Base-by-base conservation (phyloP, 2,888 invertebrate genomes). In the Stenurella melanura region DNA sequence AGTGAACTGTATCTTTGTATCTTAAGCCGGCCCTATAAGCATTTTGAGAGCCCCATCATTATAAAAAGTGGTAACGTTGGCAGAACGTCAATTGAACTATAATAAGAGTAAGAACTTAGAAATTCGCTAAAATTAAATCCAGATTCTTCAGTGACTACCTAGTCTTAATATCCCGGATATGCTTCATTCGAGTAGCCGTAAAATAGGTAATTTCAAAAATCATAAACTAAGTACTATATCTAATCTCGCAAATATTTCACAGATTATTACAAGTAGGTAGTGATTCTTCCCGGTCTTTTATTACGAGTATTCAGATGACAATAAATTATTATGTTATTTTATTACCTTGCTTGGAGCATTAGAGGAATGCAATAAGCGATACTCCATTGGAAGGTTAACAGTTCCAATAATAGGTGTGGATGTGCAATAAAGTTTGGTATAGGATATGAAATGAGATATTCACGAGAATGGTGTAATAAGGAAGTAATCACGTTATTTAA, bases 291-390 rank as follows among this genome's bases (percentile, higher is more conserved):
- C 19, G 42, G 18, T 19, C 18, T 38, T n/a, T 34, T 64, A 54
- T 21, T 34, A 34, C 30, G n/a, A 30, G 26, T 26, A 56, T 34
- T 69, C 57, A 57, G 17, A 57, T 57, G 10, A 21, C 57, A 57
- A 58, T 57, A 57, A 69, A 69, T 57, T 42, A 57, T 57, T 38
- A 69, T 69, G 57, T 69, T 69, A 69, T 30, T 58, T 58, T 69
- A 69, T 30, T 58, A 34, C 58, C 57, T 34, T 5, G 2, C 67
- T 67, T 54, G 17, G 56, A 34, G 54, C 19, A 54, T 67, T 69
- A 56, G 17, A 58, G 69, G 69, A 69, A 69, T 57, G 69, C 58
- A 69, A 69, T 69, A 69, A 58, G 6, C 17, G 19, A 69, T 57
- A n/a, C n/a, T 30, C 61, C 18, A 57, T 12, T 57, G 57, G 34